Conservation (phyloP, 2,113 vertebrate species). For the Chamaea fasciata region DNA sequence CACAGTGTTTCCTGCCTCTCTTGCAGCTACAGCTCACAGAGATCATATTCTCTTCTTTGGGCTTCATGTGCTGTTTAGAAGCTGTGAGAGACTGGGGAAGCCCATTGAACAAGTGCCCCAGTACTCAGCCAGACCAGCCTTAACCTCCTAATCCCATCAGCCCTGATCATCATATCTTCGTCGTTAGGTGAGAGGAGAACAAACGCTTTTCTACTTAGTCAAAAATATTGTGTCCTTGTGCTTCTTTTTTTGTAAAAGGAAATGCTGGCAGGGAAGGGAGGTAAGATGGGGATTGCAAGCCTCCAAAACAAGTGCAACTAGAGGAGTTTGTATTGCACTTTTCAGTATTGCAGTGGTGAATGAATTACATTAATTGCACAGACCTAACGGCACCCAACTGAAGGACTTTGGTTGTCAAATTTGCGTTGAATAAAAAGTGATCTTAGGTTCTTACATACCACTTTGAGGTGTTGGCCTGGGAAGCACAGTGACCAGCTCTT, state of each 20-base stretch:
- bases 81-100: not conserved
- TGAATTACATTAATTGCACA: not conserved
- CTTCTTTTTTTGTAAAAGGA: not conserved
- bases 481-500: not conserved
- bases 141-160: not conserved
- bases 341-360: not conserved
- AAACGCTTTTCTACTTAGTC: not conserved
- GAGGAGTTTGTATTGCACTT: not conserved
- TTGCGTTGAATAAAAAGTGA: not conserved
- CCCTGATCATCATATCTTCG: not conserved
- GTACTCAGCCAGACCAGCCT: not conserved
- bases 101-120: not conserved
- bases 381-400: accelerated
- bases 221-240: not conserved
- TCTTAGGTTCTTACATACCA: not conserved
- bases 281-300: not conserved
- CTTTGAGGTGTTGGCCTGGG: not conserved
- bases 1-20: conserved; percentile 9
- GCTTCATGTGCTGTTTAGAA: not conserved
- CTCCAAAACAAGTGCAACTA: not conserved
- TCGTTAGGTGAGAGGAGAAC: not conserved
- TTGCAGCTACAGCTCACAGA: not conserved
- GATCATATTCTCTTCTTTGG: not conserved
- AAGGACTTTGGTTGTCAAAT: not conserved
- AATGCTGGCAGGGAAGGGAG: not conserved